Evolutionary conservation across 2,797 vertebrate genomes (phyloP), one percentile per base, ranked within the genome.

Genomic region (Molossus molossus): DNA sequence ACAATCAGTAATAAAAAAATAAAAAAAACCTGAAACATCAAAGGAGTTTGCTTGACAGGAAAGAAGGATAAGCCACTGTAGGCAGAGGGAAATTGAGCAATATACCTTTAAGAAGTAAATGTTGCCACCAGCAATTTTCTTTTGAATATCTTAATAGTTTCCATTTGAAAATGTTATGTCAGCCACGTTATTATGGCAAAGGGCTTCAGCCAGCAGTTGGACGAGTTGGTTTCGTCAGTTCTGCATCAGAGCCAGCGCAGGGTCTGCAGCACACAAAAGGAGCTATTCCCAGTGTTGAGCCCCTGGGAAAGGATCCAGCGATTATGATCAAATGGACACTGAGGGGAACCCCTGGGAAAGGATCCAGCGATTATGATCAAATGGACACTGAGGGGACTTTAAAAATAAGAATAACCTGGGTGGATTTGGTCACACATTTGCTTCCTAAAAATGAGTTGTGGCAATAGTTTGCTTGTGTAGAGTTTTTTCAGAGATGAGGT

Each of bases 401-500:
- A 33, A 90, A 86, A 86, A 12, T 33, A 80, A 76, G 20, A 80
- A 48, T 45, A 76, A 88, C 10, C 11, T 45, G 70, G 15, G 65
- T 10, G 7, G 10, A 20, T 72, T 57, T 90, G 60, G 10, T 96
- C 45, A 69, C 0, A 18, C 75, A 64, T 73, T 93, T 83, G 13
- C 75, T 84, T 81, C 33, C 37, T 48, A 84, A 64, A 70, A n/a
- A 73, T 86, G 89, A 62, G 33, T 70, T 81, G 50, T 86, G 18
- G 8, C 65, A 70, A 88, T 65, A 69, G 1, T 83, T 89, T 94
- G 3, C 89, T 94, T 93, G 25, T 33, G 64, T 57, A 73, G 53
- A 70, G 25, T 62, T 87, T 83, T 79, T 48, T 82, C 25, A 81
- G 12, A 94, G 27, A 55, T 67, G 15, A 76, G 23, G 37, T 75